Conservation (phyloP, 1,140 invertebrate genomes). For the Wiebesia pumilae region DNA sequence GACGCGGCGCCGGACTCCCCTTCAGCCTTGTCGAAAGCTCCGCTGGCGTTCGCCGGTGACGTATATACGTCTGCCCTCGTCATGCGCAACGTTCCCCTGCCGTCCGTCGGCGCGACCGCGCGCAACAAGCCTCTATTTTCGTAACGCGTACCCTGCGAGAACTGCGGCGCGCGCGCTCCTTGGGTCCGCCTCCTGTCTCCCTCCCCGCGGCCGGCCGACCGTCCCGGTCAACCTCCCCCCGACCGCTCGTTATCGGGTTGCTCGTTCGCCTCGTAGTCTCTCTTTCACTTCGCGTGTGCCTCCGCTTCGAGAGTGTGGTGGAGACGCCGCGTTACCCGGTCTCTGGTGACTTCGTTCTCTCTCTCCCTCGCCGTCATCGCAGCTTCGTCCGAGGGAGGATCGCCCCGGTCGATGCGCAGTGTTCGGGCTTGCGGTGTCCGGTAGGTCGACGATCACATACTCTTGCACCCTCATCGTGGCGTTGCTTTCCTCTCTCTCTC, state of each 20-base stretch:
- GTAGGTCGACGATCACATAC: neutral
- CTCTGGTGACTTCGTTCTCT: neutral
- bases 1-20: too few species aligned
- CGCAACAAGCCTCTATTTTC: slow-evolving; percentile 23
- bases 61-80: neutral
- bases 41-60: too few species aligned
- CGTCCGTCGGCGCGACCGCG: neutral
- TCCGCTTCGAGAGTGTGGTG: slow-evolving; percentile 45
- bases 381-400: neutral
- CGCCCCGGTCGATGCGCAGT: neutral
- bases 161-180: slow-evolving; percentile 13
- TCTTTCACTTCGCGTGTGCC: slow-evolving; percentile 50
- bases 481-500: neutral
- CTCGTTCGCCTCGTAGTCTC: neutral
- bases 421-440: neutral
- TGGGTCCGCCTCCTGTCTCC: neutral
- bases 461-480: neutral
- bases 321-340: slow-evolving; percentile 42
- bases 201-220: neutral
- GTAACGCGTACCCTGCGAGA: neutral
- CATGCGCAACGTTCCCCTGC: neutral
- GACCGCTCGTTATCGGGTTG: neutral
- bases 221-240: neutral
- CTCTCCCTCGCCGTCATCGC: neutral
- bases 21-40: too few species aligned